phyloP scores from a whole-genome alignment of 2,113 vertebrate genomes.

The mouse (Mus musculus) region DNA sequence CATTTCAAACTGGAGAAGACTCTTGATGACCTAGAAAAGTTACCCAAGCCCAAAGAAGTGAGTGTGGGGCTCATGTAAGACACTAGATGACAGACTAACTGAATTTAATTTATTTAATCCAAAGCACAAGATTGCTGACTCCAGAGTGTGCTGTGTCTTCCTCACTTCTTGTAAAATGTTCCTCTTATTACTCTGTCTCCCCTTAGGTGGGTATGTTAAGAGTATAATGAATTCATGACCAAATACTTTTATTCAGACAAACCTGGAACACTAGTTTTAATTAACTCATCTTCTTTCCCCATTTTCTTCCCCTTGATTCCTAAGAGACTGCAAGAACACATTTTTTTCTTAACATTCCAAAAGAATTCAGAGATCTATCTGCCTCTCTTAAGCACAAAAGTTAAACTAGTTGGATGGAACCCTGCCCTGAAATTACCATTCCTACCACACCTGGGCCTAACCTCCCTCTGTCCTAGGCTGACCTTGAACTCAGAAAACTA shows the following conservation, averaged over 20 bases:
- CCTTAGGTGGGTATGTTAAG: conserved; percentile 74
- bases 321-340: no score
- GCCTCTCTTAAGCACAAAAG: no score
- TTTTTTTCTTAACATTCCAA: no score
- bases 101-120: conserved; percentile 95
- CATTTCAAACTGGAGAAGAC: background rate
- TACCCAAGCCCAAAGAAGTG: conserved; percentile 92
- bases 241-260: conserved; percentile 80
- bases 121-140: background rate
- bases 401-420: no score
- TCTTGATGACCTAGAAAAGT: conserved; percentile 81
- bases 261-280: conserved; percentile 74
- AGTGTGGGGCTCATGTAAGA: conserved; percentile 92
- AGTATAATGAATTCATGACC: conserved; percentile 70
- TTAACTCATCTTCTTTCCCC: background rate
- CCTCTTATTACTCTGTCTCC: conserved; percentile 68
- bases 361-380: no score
- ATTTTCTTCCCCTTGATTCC: background rate
- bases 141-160: conserved; percentile 46
- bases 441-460: no score
- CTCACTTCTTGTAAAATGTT: conserved; percentile 71
- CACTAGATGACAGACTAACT: conserved; percentile 95
- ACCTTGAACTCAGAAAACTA: no score
- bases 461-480: no score
- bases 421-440: no score